Evolutionary conservation across 2,888 invertebrate genomes (phyloP).

Genomic region (Dromius quadrimaculatus): DNA sequence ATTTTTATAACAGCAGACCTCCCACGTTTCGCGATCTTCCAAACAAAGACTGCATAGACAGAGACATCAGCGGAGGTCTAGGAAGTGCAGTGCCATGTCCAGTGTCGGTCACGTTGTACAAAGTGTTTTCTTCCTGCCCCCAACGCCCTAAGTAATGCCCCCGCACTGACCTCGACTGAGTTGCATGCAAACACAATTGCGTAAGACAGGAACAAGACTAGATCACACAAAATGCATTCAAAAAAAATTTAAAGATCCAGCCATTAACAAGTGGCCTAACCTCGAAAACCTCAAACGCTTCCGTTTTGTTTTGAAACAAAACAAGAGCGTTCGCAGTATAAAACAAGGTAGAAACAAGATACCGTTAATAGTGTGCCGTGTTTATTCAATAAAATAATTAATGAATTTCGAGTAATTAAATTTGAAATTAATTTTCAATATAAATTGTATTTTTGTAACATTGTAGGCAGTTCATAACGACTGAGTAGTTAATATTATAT

Average conservation of each 20-base stretch:
- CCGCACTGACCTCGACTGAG: constrained; percentile 12
- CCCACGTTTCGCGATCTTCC: neutral
- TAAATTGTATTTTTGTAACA: constrained; percentile 8
- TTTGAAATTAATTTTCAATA: constrained; percentile 27
- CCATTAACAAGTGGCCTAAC: neutral
- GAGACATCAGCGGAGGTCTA: constrained; percentile 8
- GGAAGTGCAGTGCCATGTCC: constrained; percentile 13
- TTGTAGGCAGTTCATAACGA: constrained; percentile 25
- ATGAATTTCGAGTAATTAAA: constrained; percentile 44
- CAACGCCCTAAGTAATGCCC: neutral
- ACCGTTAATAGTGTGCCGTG: constrained; percentile 23
- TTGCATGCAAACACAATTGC: constrained; percentile 14
- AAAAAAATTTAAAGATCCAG: neutral
- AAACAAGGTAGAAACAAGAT: neutral
- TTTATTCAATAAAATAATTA: constrained; percentile 40
- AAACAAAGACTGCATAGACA: neutral
- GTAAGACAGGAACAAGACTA: neutral
- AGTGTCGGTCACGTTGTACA: constrained; percentile 40
- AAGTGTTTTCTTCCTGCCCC: constrained; percentile 34
- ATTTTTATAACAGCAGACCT: neutral
- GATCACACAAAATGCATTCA: neutral
- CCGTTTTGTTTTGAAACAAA: constrained; percentile 44
- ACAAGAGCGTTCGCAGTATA: constrained; percentile 6
- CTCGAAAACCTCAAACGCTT: neutral
- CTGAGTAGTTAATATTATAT: constrained; percentile 34